These are phyloP conservation scores for Antechinus stuartii DNA, from an alignment of 2,113 vertebrate species.

Conservation along the genomic window DNA sequence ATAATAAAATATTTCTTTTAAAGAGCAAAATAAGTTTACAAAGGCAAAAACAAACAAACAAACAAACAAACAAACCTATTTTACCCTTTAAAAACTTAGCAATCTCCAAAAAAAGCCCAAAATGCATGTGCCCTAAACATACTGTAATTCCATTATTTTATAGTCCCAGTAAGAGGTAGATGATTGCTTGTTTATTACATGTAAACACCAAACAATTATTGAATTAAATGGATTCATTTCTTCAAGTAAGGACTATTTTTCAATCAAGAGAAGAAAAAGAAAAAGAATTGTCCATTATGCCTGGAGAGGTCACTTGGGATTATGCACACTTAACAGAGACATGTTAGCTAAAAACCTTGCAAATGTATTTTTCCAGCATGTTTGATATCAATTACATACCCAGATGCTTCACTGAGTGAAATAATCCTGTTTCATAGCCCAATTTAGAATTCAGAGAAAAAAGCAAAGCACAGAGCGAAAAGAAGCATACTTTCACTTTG, in stretches of 20 bases:
- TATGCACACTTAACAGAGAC: not conserved
- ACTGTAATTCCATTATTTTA: conserved; percentile 11
- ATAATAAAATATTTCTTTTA: not conserved
- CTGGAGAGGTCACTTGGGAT: not conserved
- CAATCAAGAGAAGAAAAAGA: not conserved
- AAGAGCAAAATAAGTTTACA: conserved; percentile 5
- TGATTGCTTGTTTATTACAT: not conserved
- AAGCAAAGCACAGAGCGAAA: not conserved
- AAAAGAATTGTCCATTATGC: not conserved
- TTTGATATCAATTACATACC: not conserved
- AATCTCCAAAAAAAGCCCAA: not conserved
- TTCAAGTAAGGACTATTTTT: not conserved
- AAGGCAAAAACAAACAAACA: not conserved
- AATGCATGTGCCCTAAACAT: too few species aligned
- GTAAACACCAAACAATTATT: conserved; percentile 15
- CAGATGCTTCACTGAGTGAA: conserved; percentile 13
- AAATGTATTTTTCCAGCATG: not conserved
- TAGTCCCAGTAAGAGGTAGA: not conserved
- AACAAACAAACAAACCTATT: not conserved
- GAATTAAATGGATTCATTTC: conserved; percentile 31
- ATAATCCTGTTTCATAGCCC: not conserved
- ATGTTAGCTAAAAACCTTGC: not conserved
- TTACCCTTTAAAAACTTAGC: conserved; percentile 9
- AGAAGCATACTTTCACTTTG: not conserved
- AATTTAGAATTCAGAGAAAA: not conserved